Base-by-base conservation (phyloP, 64 coral and sea anemone species). In the Actinia equina region DNA sequence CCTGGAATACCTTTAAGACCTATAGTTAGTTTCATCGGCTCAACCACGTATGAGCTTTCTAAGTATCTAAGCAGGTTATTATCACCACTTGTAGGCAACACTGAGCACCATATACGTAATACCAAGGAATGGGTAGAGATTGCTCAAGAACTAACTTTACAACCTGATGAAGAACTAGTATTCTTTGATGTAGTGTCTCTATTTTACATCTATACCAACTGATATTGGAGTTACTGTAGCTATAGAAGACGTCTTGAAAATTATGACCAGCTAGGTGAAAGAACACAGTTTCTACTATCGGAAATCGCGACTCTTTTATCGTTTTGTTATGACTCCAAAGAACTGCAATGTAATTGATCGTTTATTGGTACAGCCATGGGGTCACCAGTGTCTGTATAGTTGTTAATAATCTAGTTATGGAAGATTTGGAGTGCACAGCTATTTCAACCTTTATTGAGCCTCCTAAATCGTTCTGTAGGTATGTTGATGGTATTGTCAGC, bases 321-420 rank as follows among this genome's bases (percentile, higher is more conserved):
- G 12, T 86, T 86, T n/a, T 86, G 61, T 71, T n/a, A n/a, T 49
- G 60, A 44, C 6, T 26, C 84, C 1, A 86, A 60, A 3, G 17
- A 86, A 25, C 61, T 86, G 41, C 37, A 86, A 22, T 86, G 45
- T 13, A 71, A 86, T 9, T 4, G 23, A 77, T 59, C 44, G 86
- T 61, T 87, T 83, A 88, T 88, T 84, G 79, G n/a, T n/a, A n/a
- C n/a, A 82, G 60, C 89, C 86, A 22, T 44, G 79, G 23, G 83
- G 80, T 91, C 77, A 12, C 89, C 89, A 71, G 89, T 86, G n/a
- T 86, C 71, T 30, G 90, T 83, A 57, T 83, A 57, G 85, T 87
- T 83, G 90, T 92, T 82, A 80, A 62, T 17, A 67, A 67, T 45
- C 59, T 91, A 27, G 84, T 91, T 52, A 91, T 86, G 74, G 60